A percentile compares a stretch with the other conserved stretches of the same genome.
Evolutionary conservation across 1,140 invertebrate species (phyloP).

Genomic region (Cepaea nemoralis): DNA sequence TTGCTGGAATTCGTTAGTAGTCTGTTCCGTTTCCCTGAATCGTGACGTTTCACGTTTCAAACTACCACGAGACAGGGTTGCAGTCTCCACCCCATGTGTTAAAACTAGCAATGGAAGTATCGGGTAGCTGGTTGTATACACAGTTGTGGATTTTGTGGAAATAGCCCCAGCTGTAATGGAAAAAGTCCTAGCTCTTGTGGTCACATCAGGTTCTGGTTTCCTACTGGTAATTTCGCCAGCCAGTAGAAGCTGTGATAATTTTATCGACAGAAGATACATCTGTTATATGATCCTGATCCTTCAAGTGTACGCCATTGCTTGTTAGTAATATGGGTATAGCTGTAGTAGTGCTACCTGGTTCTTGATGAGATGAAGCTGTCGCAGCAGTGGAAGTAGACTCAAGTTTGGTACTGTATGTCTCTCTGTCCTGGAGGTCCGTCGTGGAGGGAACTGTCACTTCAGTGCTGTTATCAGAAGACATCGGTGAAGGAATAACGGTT

Average conservation of each 20-base stretch:
- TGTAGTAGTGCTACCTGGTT: neutral
- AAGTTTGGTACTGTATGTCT: no score
- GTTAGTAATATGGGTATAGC: neutral
- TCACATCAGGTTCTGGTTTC: neutral
- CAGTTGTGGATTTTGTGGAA: neutral
- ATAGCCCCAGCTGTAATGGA: neutral
- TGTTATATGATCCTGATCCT: neutral
- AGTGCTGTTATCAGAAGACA: no score
- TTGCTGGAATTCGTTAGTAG: no score
- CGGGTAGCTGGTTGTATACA: neutral
- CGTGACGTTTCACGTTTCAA: neutral
- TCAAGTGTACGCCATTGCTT: neutral
- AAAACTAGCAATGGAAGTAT: neutral
- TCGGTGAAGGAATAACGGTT: no score
- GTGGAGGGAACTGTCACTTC: no score
- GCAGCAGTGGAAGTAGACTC: no score
- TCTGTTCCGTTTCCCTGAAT: no score
- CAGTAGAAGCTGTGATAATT: neutral
- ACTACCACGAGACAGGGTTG: neutral
- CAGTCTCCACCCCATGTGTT: neutral
- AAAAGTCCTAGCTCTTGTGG: no score
- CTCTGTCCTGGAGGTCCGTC: no score
- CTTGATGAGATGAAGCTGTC: no score
- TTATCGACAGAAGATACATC: neutral
- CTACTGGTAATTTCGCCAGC: neutral